These are phyloP conservation scores for Cardiocondyla obscurior DNA, from an alignment of 1,140 invertebrate species.

Conservation along the genomic window DNA sequence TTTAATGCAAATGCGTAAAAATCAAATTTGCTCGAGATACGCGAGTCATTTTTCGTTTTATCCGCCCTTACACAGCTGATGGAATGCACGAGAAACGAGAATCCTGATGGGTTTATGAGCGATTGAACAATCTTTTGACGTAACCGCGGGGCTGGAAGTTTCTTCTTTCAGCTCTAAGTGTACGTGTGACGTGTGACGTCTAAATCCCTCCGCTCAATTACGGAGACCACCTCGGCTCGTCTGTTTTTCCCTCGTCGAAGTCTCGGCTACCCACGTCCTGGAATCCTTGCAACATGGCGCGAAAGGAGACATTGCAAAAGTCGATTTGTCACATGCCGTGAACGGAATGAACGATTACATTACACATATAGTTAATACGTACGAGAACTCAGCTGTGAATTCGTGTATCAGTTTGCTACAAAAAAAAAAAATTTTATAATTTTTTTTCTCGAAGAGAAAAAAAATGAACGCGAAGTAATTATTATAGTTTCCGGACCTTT, in stretches of 20 bases:
- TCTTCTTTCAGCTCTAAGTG: conserved; percentile 32
- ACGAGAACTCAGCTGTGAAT: not conserved
- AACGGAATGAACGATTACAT: not conserved
- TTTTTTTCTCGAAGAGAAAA: not conserved
- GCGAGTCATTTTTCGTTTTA: not conserved
- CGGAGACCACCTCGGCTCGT: conserved; percentile 20
- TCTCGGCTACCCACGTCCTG: not conserved
- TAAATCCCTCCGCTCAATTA: conserved; percentile 71
- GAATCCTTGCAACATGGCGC: conserved; percentile 9
- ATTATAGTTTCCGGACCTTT: not conserved
- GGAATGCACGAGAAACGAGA: conserved; percentile 29
- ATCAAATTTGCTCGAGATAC: not conserved
- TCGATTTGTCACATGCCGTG: conserved; percentile 59
- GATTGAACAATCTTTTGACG: conserved; percentile 61
- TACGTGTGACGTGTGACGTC: conserved; percentile 68
- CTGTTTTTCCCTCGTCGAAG: not conserved
- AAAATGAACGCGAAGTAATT: not conserved
- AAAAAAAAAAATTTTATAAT: not conserved
- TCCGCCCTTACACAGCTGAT: conserved; percentile 4
- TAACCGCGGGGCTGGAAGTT: conserved; percentile 34
- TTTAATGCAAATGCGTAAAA: too few relatives aligned
- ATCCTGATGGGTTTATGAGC: conserved; percentile 37
- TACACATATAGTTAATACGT: conserved; percentile 7
- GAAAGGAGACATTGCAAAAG: conserved; percentile 41
- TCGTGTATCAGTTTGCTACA: not conserved